phyloP scores from a whole-genome alignment of 2,888 invertebrate species.

The Luffia ferchaultella region DNA sequence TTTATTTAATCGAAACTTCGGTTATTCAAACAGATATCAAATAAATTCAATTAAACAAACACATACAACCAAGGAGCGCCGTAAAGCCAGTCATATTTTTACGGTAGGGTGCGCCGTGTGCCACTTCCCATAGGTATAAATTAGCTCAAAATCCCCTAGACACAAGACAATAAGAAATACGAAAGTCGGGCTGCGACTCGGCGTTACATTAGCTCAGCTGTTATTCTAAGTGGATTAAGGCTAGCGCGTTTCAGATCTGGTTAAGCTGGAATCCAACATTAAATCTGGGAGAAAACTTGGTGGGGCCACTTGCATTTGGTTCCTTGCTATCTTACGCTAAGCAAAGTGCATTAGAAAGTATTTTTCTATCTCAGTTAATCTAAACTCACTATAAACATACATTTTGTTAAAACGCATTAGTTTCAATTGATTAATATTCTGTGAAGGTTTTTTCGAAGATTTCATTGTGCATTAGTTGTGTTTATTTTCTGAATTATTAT shows the following conservation, averaged over 20 bases:
- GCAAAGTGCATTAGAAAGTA: too few species aligned
- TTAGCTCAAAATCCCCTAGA: slow-evolving; percentile 34
- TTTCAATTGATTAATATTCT: too few species aligned
- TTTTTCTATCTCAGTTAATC: too few species aligned
- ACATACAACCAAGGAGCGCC: background rate
- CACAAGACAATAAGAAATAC: slow-evolving; percentile 38
- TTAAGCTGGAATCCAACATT: slow-evolving; percentile 51
- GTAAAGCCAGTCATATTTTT: background rate
- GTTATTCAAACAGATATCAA: too few species aligned
- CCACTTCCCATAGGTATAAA: slow-evolving; percentile 28
- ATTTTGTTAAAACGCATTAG: too few species aligned
- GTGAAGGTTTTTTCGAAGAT: too few species aligned
- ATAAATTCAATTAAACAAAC: background rate
- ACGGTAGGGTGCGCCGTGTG: background rate
- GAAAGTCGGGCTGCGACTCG: background rate
- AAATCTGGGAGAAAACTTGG: slow-evolving; percentile 46
- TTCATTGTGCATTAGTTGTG: too few species aligned
- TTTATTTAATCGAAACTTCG: too few species aligned
- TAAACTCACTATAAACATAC: too few species aligned
- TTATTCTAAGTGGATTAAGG: slow-evolving; percentile 63
- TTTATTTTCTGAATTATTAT: too few species aligned
- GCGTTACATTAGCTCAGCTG: slow-evolving; percentile 41
- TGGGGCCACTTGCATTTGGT: slow-evolving; percentile 35
- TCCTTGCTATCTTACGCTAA: slow-evolving; percentile 13
- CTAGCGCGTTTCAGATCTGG: slow-evolving; percentile 56